Percentiles rank a stretch among this genome's conserved stretches.
These are phyloP conservation scores for Hypanus sabinus DNA, from an alignment of 2,113 vertebrate species.

Conservation along the genomic window DNA sequence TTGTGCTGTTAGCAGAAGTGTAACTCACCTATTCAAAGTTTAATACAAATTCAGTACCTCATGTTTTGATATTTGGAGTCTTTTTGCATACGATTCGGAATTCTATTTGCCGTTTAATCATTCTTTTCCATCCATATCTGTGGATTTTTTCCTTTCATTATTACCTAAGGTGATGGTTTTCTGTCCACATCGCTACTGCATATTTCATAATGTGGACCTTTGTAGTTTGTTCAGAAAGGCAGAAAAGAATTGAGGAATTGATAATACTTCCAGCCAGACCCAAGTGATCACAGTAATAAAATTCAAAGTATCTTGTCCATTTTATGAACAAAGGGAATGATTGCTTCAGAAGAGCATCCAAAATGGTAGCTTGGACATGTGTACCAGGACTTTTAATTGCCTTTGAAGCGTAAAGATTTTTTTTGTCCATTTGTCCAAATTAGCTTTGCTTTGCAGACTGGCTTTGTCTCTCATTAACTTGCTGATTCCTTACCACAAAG, in stretches of 20 bases:
- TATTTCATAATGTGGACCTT: not conserved
- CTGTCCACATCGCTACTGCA: not conserved
- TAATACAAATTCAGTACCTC: not conserved
- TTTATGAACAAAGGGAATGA: not conserved
- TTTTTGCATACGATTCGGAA: not conserved
- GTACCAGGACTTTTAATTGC: not conserved
- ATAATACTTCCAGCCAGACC: not conserved
- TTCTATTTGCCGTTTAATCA: not conserved
- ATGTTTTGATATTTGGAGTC: not conserved
- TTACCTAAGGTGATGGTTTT: not conserved
- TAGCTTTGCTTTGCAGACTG: not conserved
- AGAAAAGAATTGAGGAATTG: not conserved
- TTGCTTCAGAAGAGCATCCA: not conserved
- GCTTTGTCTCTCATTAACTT: not conserved
- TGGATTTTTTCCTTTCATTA: not conserved
- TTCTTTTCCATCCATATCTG: not conserved
- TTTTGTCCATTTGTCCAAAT: not conserved
- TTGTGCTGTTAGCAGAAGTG: not conserved
- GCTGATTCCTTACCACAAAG: not conserved
- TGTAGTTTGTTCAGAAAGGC: not conserved
- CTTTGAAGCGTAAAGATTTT: not conserved
- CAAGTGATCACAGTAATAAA: not conserved
- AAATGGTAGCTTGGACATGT: not conserved
- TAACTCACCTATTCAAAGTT: not conserved
- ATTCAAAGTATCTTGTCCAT: not conserved